Conservation (phyloP, 53 echinoderm and acorn worm species). For the Echinometra lucunter region DNA sequence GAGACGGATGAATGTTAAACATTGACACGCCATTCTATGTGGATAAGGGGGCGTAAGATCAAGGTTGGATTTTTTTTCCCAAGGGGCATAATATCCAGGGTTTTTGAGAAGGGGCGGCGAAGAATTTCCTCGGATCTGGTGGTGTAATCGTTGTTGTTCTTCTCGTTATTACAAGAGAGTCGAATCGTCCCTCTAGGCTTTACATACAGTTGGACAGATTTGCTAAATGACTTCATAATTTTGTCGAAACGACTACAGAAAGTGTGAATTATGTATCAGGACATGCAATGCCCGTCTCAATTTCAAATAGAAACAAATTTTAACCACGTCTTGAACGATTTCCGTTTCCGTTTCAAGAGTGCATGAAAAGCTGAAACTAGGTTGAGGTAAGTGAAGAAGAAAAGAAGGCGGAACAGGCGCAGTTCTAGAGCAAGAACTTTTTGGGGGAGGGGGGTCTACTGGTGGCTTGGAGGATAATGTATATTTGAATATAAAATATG, state of each 20-base stretch:
- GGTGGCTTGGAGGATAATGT: too few species aligned
- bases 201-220: too few species aligned
- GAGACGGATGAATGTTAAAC: background rate
- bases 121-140: too few species aligned
- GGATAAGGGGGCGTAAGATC: background rate
- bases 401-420: too few species aligned
- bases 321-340: background rate
- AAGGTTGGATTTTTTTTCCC: background rate
- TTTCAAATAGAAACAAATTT: background rate
- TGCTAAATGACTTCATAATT: too few species aligned
- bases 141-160: too few species aligned
- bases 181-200: too few species aligned
- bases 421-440: too few species aligned
- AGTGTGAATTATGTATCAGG: background rate
- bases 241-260: too few species aligned
- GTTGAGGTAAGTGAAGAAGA: background rate
- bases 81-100: background rate
- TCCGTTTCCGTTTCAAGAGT: background rate
- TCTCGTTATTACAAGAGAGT: too few species aligned
- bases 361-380: background rate
- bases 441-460: background rate
- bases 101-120: background rate
- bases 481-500: too few species aligned
- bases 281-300: background rate
- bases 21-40: background rate